Evolutionary conservation across 2,113 vertebrate genomes (phyloP), one percentile per base, ranked within the genome.

Genomic region (Pollachius pollachius): DNA sequence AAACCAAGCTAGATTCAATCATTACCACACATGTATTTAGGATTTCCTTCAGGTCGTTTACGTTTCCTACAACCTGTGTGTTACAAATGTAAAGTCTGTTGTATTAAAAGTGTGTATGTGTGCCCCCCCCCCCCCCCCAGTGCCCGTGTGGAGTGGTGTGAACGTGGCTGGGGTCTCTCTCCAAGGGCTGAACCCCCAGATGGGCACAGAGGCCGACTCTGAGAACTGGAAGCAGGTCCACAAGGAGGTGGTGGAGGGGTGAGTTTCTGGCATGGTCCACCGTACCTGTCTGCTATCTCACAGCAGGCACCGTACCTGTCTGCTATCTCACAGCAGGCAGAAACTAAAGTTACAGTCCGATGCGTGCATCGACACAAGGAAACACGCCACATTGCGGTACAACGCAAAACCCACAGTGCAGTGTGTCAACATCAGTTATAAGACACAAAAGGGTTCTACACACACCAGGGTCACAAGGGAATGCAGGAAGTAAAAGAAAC

Each of bases 181-280:
- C 76, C 94, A 98, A 87, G 69, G 41, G 48, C 88, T 99, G 72
- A 94, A 98, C 85, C 96, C 97, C 62, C 87, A 94, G 0, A 68
- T 99, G 81, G 97, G 97, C 52, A 84, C 86, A 15, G 96, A 95
- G 0, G 78, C 74, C 18, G 97, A 99, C 84, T 88, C 91, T 67
- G 96, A 99, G 65, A 87, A 96, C 41, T 99, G 97, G 97, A 99
- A 95, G 82, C 84, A 84, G 0, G 89, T 99, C 66, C 97, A 99
- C 74, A 99, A 96, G 82, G 79, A 92, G 84, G 97, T 99, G 6
- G 97, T 99, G n/a, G 96, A 95, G 41, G 97, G 97, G 97, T 98
- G 82, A 93, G 89, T 67, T 52, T 15, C 41, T 48, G 8, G 18
- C 18, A 7, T n/a, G 57, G 5, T n/a, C 15, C 13, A 58, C 59